Percentiles rank a stretch among this genome's conserved stretches.
Conservation (phyloP, 2,113 vertebrate genomes). For the Clupea harengus region DNA sequence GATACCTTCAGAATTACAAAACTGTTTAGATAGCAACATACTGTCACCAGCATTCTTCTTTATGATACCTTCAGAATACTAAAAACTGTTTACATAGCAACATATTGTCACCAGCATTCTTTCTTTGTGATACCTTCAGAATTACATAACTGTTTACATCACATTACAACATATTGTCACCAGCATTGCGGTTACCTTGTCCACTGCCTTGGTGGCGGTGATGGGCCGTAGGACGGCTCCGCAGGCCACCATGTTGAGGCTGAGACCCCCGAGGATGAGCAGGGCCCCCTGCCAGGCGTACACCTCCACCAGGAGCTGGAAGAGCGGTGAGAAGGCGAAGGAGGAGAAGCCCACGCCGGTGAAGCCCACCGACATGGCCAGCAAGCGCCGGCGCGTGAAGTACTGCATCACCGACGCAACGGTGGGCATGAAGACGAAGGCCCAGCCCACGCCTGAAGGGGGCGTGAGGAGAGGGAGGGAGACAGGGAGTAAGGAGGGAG, state of each 20-base stretch:
- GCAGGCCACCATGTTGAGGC: constrained; percentile 80
- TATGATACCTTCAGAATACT: too few relatives aligned
- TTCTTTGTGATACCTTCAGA: too few relatives aligned
- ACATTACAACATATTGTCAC: too few relatives aligned
- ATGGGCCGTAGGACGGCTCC: constrained; percentile 79
- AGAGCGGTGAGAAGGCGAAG: constrained; percentile 80
- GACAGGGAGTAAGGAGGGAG: too few relatives aligned
- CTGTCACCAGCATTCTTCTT: too few relatives aligned
- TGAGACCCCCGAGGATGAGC: constrained; percentile 78
- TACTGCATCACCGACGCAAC: constrained; percentile 79
- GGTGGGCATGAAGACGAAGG: constrained; percentile 83
- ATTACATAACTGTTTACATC: too few relatives aligned
- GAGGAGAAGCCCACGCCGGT: constrained; percentile 83
- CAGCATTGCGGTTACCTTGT: constrained; percentile 41
- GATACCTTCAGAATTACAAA: too few relatives aligned
- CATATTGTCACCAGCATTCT: too few relatives aligned
- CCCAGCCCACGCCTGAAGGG: constrained; percentile 82
- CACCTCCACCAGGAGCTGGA: constrained; percentile 76
- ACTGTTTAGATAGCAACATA: too few relatives aligned
- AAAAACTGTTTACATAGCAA: too few relatives aligned
- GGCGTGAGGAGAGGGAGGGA: too few relatives aligned
- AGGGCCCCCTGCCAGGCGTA: constrained; percentile 86
- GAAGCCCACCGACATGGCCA: constrained; percentile 78
- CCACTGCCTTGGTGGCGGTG: constrained; percentile 18
- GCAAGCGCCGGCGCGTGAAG: constrained; percentile 70